Evolutionary conservation across 1,140 invertebrate genomes (phyloP).

Genomic region (Mya arenaria): DNA sequence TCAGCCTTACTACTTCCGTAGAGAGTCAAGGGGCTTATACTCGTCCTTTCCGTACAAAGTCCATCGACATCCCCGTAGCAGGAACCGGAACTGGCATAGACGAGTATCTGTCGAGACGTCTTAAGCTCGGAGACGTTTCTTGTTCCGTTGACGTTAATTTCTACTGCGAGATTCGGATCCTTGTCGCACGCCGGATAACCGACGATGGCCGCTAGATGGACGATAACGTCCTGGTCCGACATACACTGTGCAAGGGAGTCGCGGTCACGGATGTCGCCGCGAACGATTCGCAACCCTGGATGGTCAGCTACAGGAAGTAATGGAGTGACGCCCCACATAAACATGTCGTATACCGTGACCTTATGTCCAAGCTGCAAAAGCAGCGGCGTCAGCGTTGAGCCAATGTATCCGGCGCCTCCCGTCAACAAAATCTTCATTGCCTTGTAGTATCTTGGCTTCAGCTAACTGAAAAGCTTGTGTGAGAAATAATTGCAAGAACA

Average conservation of each 20-base stretch:
- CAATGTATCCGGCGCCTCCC: conserved; percentile 74
- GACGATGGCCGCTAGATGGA: conserved; percentile 74
- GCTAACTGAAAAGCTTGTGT: no score
- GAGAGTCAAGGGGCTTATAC: conserved; percentile 68
- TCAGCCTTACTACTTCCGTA: conserved; percentile 73
- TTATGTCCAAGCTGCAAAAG: conserved; percentile 69
- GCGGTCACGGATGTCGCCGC: conserved; percentile 67
- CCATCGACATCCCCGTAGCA: conserved; percentile 73
- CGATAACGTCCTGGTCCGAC: conserved; percentile 62
- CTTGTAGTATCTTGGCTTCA: no score
- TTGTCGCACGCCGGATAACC: conserved; percentile 76
- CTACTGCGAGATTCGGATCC: conserved; percentile 62
- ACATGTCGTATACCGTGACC: conserved; percentile 71
- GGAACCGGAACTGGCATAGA: conserved; percentile 74
- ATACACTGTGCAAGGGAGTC: conserved; percentile 58
- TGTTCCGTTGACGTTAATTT: conserved; percentile 70
- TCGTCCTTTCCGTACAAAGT: conserved; percentile 71
- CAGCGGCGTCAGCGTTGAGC: conserved; percentile 69
- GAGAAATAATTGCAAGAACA: no score
- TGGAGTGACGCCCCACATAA: conserved; percentile 69
- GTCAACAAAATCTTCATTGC: conserved; percentile 68
- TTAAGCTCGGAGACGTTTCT: conserved; percentile 65
- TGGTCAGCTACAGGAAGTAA: conserved; percentile 62
- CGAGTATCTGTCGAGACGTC: conserved; percentile 62
- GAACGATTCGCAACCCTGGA: conserved; percentile 64